phyloP scores from a whole-genome alignment of 2,113 vertebrate genomes.

The Corapipo altera region DNA sequence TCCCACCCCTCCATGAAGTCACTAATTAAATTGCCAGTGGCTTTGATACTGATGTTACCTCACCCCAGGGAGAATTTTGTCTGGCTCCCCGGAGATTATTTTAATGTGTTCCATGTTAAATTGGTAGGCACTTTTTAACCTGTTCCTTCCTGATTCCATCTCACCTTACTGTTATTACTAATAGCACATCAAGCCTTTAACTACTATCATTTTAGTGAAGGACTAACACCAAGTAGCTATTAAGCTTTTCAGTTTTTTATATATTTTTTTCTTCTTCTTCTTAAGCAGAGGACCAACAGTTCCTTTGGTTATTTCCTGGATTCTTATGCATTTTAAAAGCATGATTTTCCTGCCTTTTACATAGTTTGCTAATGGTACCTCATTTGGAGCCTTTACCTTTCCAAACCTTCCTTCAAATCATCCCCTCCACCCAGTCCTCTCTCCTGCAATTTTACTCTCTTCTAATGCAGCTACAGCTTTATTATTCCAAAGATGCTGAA shows the following conservation, averaged over 20 bases:
- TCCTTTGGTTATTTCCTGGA: slow-evolving; percentile 27
- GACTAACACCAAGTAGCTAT: slow-evolving; percentile 36
- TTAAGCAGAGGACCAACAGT: not conserved
- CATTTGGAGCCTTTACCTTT: slow-evolving; percentile 21
- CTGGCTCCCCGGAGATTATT: slow-evolving; percentile 50
- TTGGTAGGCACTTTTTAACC: slow-evolving; percentile 49
- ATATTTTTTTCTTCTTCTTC: not conserved
- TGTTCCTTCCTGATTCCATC: slow-evolving; percentile 55
- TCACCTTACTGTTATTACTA: slow-evolving; percentile 13
- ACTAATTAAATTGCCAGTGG: slow-evolving; percentile 63
- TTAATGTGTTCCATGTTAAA: slow-evolving; percentile 58
- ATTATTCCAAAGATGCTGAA: not conserved
- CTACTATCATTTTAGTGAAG: slow-evolving; percentile 31
- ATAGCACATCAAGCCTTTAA: slow-evolving; percentile 35
- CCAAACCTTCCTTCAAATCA: not conserved
- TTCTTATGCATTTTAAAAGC: slow-evolving; percentile 35
- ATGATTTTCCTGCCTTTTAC: slow-evolving; percentile 22
- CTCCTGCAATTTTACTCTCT: not conserved
- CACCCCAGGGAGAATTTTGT: slow-evolving; percentile 33
- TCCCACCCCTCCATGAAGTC: slow-evolving; percentile 29
- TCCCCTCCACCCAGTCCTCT: not conserved
- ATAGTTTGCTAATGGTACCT: slow-evolving; percentile 37
- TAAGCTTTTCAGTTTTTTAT: slow-evolving; percentile 39
- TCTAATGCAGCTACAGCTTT: not conserved
- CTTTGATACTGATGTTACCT: slow-evolving; percentile 41